Conservation (phyloP, 2,888 invertebrate genomes). For the Cephonodes hylas region DNA sequence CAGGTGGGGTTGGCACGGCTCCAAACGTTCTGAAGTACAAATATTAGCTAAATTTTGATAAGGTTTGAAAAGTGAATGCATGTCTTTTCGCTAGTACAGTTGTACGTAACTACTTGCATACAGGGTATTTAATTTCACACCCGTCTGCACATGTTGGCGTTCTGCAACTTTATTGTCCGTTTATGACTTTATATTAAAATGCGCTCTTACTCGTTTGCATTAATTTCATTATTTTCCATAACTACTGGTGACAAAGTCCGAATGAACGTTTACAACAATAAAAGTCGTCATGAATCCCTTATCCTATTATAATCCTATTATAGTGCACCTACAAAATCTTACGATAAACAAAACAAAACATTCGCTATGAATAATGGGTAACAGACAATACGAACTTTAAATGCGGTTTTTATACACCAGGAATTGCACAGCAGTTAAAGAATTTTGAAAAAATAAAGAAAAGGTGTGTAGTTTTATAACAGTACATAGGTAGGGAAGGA, state of each 20-base stretch:
- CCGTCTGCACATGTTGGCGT: not conserved
- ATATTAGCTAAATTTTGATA: not conserved
- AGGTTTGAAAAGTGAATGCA: not conserved
- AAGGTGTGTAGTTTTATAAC: not conserved
- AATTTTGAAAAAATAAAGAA: not conserved
- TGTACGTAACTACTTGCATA: not conserved
- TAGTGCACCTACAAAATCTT: no score
- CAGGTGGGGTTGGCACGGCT: not conserved
- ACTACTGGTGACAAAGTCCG: not conserved
- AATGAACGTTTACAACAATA: not conserved
- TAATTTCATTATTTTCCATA: not conserved
- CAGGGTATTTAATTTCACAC: not conserved
- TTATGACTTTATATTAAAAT: not conserved
- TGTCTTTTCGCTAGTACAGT: not conserved
- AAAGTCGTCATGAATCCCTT: not conserved
- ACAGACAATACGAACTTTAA: not conserved
- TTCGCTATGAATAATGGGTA: not conserved
- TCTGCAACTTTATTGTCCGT: not conserved
- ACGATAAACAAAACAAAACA: no score
- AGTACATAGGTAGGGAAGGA: not conserved
- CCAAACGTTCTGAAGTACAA: not conserved
- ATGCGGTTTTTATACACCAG: not conserved
- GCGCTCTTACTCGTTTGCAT: not conserved
- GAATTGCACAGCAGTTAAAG: not conserved
- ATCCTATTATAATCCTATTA: no score